These are phyloP conservation scores for Athalia circularis DNA, from an alignment of 2,888 invertebrate genomes.

Conservation along the genomic window DNA sequence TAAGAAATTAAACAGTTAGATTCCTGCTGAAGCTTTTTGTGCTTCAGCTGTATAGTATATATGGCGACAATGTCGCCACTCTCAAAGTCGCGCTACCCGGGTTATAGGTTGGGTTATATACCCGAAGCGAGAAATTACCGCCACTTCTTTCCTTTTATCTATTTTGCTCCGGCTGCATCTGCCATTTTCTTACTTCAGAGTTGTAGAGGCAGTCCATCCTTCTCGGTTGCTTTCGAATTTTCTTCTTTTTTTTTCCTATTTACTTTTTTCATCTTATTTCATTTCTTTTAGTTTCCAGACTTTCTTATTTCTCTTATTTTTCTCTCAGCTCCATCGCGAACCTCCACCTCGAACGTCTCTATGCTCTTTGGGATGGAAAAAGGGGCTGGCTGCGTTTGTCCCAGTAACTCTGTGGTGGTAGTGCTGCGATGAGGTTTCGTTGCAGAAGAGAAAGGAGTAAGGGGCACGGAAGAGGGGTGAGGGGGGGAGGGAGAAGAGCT, in stretches of 20 bases:
- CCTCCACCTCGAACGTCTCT: slow-evolving; percentile 2
- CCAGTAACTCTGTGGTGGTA: not conserved
- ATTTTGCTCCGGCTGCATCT: slow-evolving; percentile 29
- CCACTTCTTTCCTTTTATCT: slow-evolving; percentile 43
- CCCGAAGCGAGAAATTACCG: slow-evolving; percentile 43
- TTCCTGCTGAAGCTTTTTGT: not conserved
- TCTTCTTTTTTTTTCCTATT: not conserved
- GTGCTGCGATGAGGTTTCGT: slow-evolving; percentile 20
- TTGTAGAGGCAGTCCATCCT: slow-evolving; percentile 2
- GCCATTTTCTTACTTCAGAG: slow-evolving; percentile 3
- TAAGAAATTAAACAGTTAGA: slow-evolving; percentile 43
- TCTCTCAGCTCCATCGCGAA: slow-evolving; percentile 9
- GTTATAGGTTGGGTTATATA: slow-evolving; percentile 8
- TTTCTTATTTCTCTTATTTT: not conserved
- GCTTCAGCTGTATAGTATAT: not conserved
- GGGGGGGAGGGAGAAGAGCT: not conserved
- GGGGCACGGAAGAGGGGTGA: no score
- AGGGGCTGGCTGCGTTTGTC: slow-evolving; percentile 10
- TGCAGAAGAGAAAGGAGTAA: not conserved
- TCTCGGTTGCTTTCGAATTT: not conserved
- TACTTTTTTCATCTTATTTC: not conserved
- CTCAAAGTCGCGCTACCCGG: not conserved
- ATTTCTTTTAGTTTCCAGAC: not conserved
- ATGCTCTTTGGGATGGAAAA: slow-evolving; percentile 28
- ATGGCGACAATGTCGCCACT: slow-evolving; percentile 10